Evolutionary conservation across 2,113 vertebrate genomes (phyloP).

Genomic region (Sakesphorus luctuosus): DNA sequence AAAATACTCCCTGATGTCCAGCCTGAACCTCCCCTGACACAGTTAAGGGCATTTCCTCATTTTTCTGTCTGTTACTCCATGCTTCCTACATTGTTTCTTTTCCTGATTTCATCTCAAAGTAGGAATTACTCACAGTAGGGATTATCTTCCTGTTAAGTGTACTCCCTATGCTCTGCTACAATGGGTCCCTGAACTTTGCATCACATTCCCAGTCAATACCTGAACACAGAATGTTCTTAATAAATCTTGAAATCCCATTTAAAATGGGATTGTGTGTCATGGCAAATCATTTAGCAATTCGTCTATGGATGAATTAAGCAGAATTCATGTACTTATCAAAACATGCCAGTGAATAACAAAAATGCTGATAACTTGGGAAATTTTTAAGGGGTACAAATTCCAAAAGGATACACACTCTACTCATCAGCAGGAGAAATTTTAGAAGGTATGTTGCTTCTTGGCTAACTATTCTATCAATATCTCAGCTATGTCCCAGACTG

Average conservation of each 20-base stretch:
- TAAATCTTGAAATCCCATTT: neutral
- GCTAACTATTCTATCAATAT: neutral
- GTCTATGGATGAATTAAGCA: neutral
- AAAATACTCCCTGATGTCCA: neutral
- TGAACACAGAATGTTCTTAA: neutral
- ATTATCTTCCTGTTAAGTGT: neutral
- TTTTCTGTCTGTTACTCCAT: neutral
- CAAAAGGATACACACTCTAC: neutral
- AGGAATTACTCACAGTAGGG: neutral
- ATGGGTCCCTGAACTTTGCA: neutral
- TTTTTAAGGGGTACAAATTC: neutral
- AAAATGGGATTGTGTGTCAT: neutral
- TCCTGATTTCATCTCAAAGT: neutral
- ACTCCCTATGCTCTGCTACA: neutral
- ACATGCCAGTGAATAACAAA: neutral
- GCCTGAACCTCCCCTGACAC: neutral
- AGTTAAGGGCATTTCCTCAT: neutral
- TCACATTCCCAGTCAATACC: neutral
- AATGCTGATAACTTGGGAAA: neutral
- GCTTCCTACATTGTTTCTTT: neutral
- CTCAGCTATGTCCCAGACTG: neutral
- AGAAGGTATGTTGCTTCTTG: neutral
- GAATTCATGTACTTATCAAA: neutral
- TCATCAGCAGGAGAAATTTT: neutral
- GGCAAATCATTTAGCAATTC: neutral